Conservation (phyloP, 1,140 invertebrate species). For the Elymnias hypermnestra region DNA sequence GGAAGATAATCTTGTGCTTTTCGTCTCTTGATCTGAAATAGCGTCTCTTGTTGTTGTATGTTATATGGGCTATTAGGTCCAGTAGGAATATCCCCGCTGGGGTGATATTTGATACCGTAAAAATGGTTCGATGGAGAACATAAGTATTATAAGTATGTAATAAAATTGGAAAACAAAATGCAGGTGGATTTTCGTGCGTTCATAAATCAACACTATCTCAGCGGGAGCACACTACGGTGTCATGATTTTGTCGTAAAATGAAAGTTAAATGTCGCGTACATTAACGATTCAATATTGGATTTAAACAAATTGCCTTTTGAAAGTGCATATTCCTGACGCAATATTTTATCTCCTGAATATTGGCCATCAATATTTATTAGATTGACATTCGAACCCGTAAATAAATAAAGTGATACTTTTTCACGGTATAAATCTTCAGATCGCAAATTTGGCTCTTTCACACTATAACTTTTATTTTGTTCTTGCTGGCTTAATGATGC, state of each 20-base stretch:
- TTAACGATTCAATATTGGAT: slow-evolving; percentile 2
- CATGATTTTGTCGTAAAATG: not conserved
- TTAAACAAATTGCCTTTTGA: not conserved
- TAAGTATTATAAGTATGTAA: too few relatives aligned
- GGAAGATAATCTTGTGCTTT: too few relatives aligned
- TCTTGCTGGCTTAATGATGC: too few relatives aligned
- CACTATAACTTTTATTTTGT: too few relatives aligned
- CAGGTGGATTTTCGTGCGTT: too few relatives aligned
- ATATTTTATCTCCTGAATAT: slow-evolving; percentile 2
- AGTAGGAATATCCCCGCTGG: too few relatives aligned
- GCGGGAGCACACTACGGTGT: not conserved
- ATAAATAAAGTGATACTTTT: not conserved
- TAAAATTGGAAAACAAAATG: too few relatives aligned
- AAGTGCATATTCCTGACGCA: not conserved
- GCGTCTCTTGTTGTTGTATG: too few relatives aligned
- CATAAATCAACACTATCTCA: slow-evolving; percentile 1
- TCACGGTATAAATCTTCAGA: not conserved
- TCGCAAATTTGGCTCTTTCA: not conserved
- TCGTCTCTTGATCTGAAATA: too few relatives aligned
- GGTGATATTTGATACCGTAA: too few relatives aligned
- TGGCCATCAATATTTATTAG: not conserved
- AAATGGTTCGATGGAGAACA: too few relatives aligned
- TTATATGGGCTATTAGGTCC: too few relatives aligned
- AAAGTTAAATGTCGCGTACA: not conserved
- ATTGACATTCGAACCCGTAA: not conserved